Percentiles rank a stretch among this genome's conserved stretches.
Conservation (phyloP, 2,888 invertebrate species). For the Lithophane socia region DNA sequence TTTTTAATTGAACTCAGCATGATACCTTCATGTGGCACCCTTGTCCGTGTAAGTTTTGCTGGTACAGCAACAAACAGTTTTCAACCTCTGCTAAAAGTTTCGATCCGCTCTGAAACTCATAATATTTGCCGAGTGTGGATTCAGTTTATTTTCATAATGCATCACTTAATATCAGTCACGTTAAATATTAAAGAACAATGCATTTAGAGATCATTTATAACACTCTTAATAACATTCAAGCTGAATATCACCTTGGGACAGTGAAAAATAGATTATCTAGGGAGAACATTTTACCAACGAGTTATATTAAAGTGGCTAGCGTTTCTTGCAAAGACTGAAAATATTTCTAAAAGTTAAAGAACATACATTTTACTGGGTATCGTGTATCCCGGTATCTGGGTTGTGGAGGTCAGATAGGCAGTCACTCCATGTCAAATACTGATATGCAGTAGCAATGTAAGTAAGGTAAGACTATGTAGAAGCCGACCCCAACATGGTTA, state of each 20-base stretch:
- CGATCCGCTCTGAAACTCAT: background rate
- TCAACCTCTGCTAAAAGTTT: background rate
- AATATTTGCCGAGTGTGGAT: background rate
- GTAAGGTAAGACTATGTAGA: no score
- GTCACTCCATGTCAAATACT: no score
- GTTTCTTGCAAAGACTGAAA: background rate
- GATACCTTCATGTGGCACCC: background rate
- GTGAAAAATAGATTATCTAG: conserved; percentile 31
- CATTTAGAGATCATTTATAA: conserved; percentile 36
- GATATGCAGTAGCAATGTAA: no score
- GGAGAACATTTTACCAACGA: conserved; percentile 14
- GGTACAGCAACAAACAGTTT: background rate
- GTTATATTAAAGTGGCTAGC: background rate
- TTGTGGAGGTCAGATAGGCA: no score
- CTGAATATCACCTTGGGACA: conserved; percentile 33
- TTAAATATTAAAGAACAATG: conserved; percentile 34
- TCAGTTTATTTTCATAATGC: conserved; percentile 29
- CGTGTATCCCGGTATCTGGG: no score
- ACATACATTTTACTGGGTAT: no score
- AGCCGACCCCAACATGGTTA: no score
- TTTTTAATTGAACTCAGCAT: background rate
- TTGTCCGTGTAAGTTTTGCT: background rate
- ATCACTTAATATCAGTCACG: conserved; percentile 26
- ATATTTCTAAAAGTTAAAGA: background rate
- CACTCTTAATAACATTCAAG: conserved; percentile 33